Conservation (phyloP, 2,888 invertebrate genomes). For the Erebia epiphron region DNA sequence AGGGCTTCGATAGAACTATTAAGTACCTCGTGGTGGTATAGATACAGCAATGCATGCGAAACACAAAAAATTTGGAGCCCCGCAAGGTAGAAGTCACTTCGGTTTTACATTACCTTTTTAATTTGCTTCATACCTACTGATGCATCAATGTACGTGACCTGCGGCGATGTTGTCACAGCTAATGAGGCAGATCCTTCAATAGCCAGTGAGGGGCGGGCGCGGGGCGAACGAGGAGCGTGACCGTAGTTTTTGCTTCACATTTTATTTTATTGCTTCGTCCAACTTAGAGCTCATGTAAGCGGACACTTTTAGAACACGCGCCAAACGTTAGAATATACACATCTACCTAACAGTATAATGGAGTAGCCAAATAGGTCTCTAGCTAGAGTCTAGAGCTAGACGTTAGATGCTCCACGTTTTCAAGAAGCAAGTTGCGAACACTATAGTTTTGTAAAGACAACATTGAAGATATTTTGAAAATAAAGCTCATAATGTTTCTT, state of each 20-base stretch:
- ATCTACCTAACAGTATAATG: not conserved
- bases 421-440: too few relatives aligned
- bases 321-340: not conserved
- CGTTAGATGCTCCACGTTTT: not conserved
- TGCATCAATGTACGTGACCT: not conserved
- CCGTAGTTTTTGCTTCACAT: slow-evolving; percentile 3
- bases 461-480: too few relatives aligned
- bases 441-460: too few relatives aligned
- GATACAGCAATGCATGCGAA: too few relatives aligned
- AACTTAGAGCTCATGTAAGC: not conserved
- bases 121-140: not conserved
- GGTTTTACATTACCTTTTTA: too few relatives aligned
- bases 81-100: too few relatives aligned
- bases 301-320: not conserved
- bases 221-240: not conserved
- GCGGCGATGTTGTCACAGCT: not conserved
- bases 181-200: not conserved
- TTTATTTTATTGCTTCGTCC: not conserved
- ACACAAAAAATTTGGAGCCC: too few relatives aligned
- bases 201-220: not conserved
- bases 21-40: not conserved
- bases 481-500: too few relatives aligned
- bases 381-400: not conserved
- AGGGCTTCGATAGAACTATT: not conserved
- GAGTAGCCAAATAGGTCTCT: not conserved